phyloP scores from a whole-genome alignment of 1,140 invertebrate species.

The Drosophila sproati region DNA sequence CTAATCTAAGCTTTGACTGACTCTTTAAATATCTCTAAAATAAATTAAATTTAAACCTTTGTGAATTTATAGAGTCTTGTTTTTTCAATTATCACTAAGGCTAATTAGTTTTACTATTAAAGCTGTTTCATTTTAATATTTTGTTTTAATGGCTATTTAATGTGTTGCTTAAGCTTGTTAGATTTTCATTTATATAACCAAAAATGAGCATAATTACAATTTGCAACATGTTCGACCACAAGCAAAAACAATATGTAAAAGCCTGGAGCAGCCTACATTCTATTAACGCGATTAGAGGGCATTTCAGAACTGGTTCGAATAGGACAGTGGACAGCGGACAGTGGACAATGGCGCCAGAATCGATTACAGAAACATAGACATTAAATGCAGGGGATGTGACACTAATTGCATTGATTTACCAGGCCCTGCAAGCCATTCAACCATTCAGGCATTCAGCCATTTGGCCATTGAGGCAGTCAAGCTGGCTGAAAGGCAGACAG shows the following conservation, averaged over 20 bases:
- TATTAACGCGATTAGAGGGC: slow-evolving; percentile 6
- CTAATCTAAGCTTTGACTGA: too few relatives aligned
- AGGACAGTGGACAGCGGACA: background rate
- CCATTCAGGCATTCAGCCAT: background rate
- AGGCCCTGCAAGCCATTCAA: slow-evolving; percentile 39
- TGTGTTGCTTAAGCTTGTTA: too few relatives aligned
- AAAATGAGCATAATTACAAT: too few relatives aligned
- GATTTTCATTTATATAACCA: too few relatives aligned
- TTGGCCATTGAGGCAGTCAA: background rate
- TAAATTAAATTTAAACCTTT: too few relatives aligned
- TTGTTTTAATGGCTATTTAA: too few relatives aligned
- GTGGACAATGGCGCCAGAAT: slow-evolving; percentile 61
- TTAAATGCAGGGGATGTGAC: slow-evolving; percentile 80
- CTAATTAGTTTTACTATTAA: too few relatives aligned
- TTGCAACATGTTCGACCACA: background rate
- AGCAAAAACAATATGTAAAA: too few relatives aligned
- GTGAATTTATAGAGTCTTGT: too few relatives aligned
- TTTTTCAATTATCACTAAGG: too few relatives aligned
- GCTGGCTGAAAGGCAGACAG: slow-evolving; percentile 3
- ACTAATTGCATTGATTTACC: slow-evolving; percentile 80
- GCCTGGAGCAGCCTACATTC: background rate
- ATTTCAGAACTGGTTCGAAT: slow-evolving; percentile 30
- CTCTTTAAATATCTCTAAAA: too few relatives aligned
- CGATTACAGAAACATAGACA: slow-evolving; percentile 79
- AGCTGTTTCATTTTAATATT: too few relatives aligned